These are phyloP conservation scores for Oryzias sinensis DNA, from an alignment of 2,797 vertebrate genomes.

Conservation along the genomic window DNA sequence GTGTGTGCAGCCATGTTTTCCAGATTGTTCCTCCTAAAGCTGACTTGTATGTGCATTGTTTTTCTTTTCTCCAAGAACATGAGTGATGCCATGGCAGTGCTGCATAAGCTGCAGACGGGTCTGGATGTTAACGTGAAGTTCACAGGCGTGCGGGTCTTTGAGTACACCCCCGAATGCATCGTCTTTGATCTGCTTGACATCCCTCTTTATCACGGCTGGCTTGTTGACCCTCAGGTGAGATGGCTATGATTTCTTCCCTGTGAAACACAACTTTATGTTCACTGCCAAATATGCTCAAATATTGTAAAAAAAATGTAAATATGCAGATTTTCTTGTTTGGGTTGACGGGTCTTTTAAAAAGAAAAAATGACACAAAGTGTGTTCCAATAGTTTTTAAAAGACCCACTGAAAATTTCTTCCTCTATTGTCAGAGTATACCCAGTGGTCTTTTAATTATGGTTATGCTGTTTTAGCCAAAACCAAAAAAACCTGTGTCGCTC, in stretches of 20 bases:
- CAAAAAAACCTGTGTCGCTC: no score
- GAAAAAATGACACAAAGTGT: no score
- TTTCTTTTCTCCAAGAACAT: constrained; percentile 84
- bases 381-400: no score
- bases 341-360: no score
- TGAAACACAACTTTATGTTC: constrained; percentile 3
- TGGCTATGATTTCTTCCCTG: constrained; percentile 6
- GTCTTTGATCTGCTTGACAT: constrained; percentile 99
- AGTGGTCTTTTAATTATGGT: no score
- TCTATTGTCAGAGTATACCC: no score
- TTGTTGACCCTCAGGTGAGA: constrained; percentile 96
- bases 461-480: no score
- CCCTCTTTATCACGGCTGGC: constrained; percentile 97
- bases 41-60: neutral
- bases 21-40: neutral
- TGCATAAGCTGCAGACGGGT: constrained; percentile 97
- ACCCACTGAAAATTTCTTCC: no score
- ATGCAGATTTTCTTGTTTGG: no score
- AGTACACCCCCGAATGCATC: constrained; percentile 98
- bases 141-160: constrained; percentile 94
- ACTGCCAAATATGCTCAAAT: neutral
- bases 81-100: constrained; percentile 97
- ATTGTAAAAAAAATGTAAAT: no score
- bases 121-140: constrained; percentile 98
- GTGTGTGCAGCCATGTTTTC: neutral